Conservation (phyloP, 64 coral and sea anemone genomes). For the Pocillopora damicornis region DNA sequence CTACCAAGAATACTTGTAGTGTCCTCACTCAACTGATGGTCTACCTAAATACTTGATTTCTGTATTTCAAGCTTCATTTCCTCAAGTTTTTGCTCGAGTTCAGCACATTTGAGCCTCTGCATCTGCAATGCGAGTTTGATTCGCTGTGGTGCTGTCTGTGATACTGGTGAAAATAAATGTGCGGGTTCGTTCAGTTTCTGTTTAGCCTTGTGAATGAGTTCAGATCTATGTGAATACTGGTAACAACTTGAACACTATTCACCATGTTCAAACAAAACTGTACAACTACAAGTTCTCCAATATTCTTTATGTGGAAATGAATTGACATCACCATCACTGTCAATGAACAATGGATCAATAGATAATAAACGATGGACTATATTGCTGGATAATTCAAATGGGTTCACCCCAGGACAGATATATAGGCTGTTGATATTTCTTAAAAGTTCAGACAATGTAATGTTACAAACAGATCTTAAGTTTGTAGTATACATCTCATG, state of each 20-base stretch:
- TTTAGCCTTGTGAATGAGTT: slow-evolving; percentile 28
- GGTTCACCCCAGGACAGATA: too few relatives aligned
- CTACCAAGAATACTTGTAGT: neutral
- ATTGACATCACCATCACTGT: neutral
- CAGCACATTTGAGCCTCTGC: slow-evolving; percentile 43
- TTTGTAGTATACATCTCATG: slow-evolving; percentile 41
- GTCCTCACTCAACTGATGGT: slow-evolving; percentile 26
- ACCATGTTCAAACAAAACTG: neutral
- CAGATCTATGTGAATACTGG: slow-evolving; percentile 16
- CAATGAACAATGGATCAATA: slow-evolving; percentile 34
- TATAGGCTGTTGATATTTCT: neutral
- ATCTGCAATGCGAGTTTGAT: slow-evolving; percentile 25
- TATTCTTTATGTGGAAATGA: slow-evolving; percentile 40
- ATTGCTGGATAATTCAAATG: neutral
- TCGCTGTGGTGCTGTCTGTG: slow-evolving; percentile 24
- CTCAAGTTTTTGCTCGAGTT: slow-evolving; percentile 29
- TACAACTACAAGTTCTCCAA: slow-evolving; percentile 19
- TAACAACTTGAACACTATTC: neutral
- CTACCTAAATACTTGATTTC: slow-evolving; percentile 27
- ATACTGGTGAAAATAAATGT: slow-evolving; percentile 31
- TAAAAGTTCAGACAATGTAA: slow-evolving; percentile 50
- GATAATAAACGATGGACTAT: slow-evolving; percentile 23
- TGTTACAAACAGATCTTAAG: slow-evolving; percentile 41
- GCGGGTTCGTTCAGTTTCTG: slow-evolving; percentile 37
- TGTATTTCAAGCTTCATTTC: slow-evolving; percentile 25